Conservation (phyloP, 2,113 vertebrate genomes). For the Prochilodus magdalenae region DNA sequence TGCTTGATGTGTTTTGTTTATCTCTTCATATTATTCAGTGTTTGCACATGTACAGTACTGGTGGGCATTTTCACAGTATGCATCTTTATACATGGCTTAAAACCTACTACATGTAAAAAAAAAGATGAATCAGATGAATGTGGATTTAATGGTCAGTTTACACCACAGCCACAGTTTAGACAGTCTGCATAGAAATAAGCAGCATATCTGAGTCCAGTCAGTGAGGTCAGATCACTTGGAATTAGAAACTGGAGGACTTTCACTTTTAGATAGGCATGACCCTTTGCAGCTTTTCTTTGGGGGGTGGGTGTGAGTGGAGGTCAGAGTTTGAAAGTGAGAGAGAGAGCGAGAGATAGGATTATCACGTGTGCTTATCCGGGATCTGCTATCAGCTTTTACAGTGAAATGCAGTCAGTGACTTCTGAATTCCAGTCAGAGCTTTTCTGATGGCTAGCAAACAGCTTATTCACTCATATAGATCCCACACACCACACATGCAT, state of each 20-base stretch:
- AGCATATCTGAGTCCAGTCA: no score
- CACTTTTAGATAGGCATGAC: no score
- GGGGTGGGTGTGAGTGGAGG: slow-evolving; percentile 24
- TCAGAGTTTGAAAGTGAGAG: slow-evolving; percentile 34
- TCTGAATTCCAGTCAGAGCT: neutral
- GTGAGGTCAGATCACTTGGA: no score
- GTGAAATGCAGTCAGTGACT: neutral
- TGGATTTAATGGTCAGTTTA: no score
- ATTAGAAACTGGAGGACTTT: no score
- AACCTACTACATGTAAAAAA: no score
- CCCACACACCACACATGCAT: neutral
- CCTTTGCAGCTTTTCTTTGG: neutral
- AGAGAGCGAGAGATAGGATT: slow-evolving; percentile 20
- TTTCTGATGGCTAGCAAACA: slow-evolving; percentile 9
- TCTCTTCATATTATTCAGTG: neutral
- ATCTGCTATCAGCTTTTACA: slow-evolving; percentile 18
- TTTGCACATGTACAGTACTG: neutral
- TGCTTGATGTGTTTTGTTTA: slow-evolving; percentile 21
- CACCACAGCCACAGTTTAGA: no score
- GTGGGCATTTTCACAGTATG: neutral
- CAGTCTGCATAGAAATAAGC: no score
- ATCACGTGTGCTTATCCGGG: neutral
- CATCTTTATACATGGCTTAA: no score
- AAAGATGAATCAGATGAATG: no score
- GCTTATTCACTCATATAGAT: neutral